phyloP scores from a whole-genome alignment of 2,888 invertebrate genomes.

The Pantelozetes paolii region DNA sequence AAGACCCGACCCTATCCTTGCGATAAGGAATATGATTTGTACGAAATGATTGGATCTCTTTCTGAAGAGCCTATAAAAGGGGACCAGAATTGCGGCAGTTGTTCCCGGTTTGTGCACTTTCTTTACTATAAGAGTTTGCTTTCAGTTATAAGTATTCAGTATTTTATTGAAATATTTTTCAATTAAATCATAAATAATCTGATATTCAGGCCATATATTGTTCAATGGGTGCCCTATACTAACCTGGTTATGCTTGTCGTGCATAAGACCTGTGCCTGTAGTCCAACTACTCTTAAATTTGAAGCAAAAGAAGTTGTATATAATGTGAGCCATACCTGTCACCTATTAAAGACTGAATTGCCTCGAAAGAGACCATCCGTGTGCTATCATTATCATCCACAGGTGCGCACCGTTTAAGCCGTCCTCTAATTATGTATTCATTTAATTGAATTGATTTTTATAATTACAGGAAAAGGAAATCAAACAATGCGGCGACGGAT shows the following conservation, averaged over 20 bases:
- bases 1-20: conserved; percentile 78
- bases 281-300: conserved; percentile 44
- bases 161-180: too few relatives aligned
- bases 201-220: conserved; percentile 47
- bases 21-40: conserved; percentile 71
- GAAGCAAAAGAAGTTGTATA: conserved; percentile 46
- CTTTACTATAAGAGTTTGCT: not conserved
- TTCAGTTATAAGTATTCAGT: too few relatives aligned
- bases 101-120: conserved; percentile 37
- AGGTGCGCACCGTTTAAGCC: conserved; percentile 41
- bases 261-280: conserved; percentile 47
- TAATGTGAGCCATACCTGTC: conserved; percentile 44
- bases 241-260: conserved; percentile 48
- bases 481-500: conserved; percentile 33
- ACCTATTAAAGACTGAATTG: conserved; percentile 45
- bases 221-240: conserved; percentile 48
- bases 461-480: conserved; percentile 32
- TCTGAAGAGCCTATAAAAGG: conserved; percentile 24
- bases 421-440: not conserved
- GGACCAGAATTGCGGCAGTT: conserved; percentile 31
- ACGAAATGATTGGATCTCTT: conserved; percentile 50
- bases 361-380: conserved; percentile 46
- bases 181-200: too few relatives aligned
- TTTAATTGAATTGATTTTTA: not conserved
- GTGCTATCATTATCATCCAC: conserved; percentile 48